phyloP scores from a whole-genome alignment of 1,140 invertebrate genomes.

The Carcinoscorpius rotundicauda region DNA sequence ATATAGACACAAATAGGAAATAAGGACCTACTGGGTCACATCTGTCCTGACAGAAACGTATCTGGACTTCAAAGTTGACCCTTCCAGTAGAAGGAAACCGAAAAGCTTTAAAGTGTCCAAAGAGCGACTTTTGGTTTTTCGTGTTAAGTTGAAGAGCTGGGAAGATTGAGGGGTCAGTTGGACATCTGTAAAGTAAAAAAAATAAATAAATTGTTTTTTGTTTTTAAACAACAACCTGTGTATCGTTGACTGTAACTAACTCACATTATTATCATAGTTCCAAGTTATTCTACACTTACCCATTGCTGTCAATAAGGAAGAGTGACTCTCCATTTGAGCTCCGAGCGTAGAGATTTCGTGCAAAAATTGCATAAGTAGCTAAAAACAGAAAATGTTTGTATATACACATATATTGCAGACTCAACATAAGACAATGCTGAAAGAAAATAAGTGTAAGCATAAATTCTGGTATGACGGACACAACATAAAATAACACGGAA shows the following conservation, averaged over 20 bases:
- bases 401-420: too few relatives aligned
- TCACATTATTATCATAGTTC: not conserved
- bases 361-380: conserved; percentile 39
- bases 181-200: conserved; percentile 30
- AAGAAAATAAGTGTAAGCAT: too few relatives aligned
- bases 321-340: conserved; percentile 40
- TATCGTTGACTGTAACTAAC: too few relatives aligned
- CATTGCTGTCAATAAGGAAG: conserved; percentile 38
- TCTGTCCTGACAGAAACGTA: conserved; percentile 40
- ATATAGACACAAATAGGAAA: too few relatives aligned
- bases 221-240: too few relatives aligned
- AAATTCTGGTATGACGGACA: conserved; percentile 28
- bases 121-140: conserved; percentile 31
- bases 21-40: conserved; percentile 34
- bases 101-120: conserved; percentile 40
- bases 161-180: conserved; percentile 38
- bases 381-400: not conserved
- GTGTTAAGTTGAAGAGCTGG: conserved; percentile 35
- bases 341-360: conserved; percentile 38
- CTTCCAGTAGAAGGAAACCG: conserved; percentile 40
- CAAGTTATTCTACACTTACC: conserved; percentile 27
- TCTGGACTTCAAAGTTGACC: conserved; percentile 42
- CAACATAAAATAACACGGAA: too few relatives aligned
- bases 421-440: too few relatives aligned
- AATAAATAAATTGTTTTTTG: too few relatives aligned